A percentile compares a stretch with the other conserved stretches of the same genome.
phyloP scores from a whole-genome alignment of 2,113 vertebrate species.

The Larimichthys polyactis region DNA sequence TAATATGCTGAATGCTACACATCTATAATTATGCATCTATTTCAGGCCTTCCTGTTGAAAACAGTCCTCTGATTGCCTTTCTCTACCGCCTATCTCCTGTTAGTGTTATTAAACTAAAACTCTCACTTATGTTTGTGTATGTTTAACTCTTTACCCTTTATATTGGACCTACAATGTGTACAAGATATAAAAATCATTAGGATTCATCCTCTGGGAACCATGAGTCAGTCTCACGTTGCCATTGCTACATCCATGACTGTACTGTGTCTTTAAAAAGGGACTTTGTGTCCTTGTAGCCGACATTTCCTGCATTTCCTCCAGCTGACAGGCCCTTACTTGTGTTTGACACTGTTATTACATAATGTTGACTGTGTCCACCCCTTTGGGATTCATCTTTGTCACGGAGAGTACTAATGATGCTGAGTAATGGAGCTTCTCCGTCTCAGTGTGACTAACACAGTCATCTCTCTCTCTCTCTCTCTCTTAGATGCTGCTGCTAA shows the following conservation, averaged over 20 bases:
- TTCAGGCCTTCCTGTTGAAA: slow-evolving; percentile 58
- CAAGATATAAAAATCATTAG: no score
- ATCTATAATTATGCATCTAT: slow-evolving; percentile 68
- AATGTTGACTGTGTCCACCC: slow-evolving; percentile 50
- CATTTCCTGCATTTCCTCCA: slow-evolving; percentile 30
- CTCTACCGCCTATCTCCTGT: slow-evolving; percentile 44
- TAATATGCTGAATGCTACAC: slow-evolving; percentile 52
- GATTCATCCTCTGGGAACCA: background rate
- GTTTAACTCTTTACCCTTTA: background rate
- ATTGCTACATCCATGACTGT: background rate
- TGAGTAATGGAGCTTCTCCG: slow-evolving; percentile 48
- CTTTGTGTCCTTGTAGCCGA: slow-evolving; percentile 31
- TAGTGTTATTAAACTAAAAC: slow-evolving; percentile 35
- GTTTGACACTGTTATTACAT: slow-evolving; percentile 66
- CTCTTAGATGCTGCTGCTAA: slow-evolving; percentile 74
- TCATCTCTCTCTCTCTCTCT: slow-evolving; percentile 38
- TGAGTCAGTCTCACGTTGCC: background rate
- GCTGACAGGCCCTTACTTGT: slow-evolving; percentile 31
- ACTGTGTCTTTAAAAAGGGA: slow-evolving; percentile 19
- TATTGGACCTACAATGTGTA: background rate
- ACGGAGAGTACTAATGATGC: slow-evolving; percentile 45
- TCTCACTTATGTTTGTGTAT: background rate
- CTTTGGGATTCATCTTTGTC: slow-evolving; percentile 57
- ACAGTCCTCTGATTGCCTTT: slow-evolving; percentile 59
- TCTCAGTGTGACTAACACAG: slow-evolving; percentile 41